phyloP scores from a whole-genome alignment of 2,888 invertebrate genomes.

The Therioaphis trifolii region DNA sequence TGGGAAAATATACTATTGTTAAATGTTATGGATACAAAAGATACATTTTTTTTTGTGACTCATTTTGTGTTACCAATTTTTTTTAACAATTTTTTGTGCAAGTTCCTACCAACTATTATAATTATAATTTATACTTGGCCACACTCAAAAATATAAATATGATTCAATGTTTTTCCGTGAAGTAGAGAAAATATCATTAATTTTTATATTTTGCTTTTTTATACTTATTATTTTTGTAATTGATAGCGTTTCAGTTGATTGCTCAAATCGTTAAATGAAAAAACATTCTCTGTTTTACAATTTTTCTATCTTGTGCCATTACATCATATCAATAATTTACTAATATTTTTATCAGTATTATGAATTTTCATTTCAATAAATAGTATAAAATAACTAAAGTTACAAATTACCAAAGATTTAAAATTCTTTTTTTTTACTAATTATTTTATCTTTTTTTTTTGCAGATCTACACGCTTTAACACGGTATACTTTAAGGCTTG shows the following conservation, averaged over 20 bases:
- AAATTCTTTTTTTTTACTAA: background rate
- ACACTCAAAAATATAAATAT: too few relatives aligned
- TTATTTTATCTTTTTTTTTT: slow-evolving; percentile 68
- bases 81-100: too few relatives aligned
- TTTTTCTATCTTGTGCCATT: slow-evolving; percentile 63
- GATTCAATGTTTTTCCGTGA: too few relatives aligned
- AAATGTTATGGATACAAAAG: too few relatives aligned
- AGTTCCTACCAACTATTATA: too few relatives aligned
- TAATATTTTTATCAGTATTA: slow-evolving; percentile 16
- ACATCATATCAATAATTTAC: slow-evolving; percentile 22
- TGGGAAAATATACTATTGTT: too few relatives aligned
- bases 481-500: slow-evolving; percentile 85
- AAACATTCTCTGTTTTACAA: slow-evolving; percentile 57
- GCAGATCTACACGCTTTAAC: slow-evolving; percentile 83
- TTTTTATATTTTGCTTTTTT: background rate
- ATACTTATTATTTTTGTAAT: background rate
- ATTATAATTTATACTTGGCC: too few relatives aligned
- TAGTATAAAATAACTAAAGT: background rate
- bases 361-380: background rate
- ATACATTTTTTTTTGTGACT: too few relatives aligned
- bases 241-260: background rate
- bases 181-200: too few relatives aligned
- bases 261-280: background rate
- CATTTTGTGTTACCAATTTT: too few relatives aligned
- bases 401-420: background rate